A percentile compares a stretch with the other conserved stretches of the same genome.
phyloP scores from a whole-genome alignment of 2,113 vertebrate species.

The Silurus meridionalis region DNA sequence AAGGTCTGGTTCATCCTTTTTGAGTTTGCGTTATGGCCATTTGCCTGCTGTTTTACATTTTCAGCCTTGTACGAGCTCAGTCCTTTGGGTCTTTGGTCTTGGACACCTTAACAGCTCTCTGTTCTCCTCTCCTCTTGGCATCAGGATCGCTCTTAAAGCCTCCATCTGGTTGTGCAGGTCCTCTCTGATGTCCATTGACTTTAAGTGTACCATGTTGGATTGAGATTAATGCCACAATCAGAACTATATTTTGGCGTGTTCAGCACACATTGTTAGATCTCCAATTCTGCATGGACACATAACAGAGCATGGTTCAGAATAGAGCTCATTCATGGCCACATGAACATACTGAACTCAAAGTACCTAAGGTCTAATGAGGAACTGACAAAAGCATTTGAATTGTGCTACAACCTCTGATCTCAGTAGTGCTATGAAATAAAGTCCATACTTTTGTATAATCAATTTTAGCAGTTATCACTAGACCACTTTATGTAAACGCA shows the following conservation, averaged over 20 bases:
- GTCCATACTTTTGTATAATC: slow-evolving; percentile 1
- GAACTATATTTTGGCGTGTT: slow-evolving; percentile 33
- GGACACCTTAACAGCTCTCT: slow-evolving; percentile 55
- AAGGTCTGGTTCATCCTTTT: slow-evolving; percentile 44
- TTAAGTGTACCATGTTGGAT: slow-evolving; percentile 53
- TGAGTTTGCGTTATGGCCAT: slow-evolving; percentile 43
- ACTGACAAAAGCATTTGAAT: not conserved
- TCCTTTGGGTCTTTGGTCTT: slow-evolving; percentile 61
- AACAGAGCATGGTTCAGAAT: not conserved
- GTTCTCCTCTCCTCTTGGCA: slow-evolving; percentile 58
- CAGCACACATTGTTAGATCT: slow-evolving; percentile 1
- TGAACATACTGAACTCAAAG: not conserved
- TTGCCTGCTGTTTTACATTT: slow-evolving; percentile 61
- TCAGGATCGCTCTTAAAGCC: slow-evolving; percentile 59
- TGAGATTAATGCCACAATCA: slow-evolving; percentile 45
- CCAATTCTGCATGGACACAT: not conserved
- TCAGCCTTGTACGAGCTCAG: slow-evolving; percentile 53
- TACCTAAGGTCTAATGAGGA: not conserved
- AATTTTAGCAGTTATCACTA: not conserved
- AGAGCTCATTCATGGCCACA: not conserved
- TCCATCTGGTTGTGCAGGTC: slow-evolving; percentile 62
- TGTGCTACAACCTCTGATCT: not conserved
- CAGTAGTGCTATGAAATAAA: not conserved
- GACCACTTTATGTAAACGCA: slow-evolving; percentile 3
- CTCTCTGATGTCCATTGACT: slow-evolving; percentile 54